Percentiles rank a stretch among this genome's conserved stretches.
Evolutionary conservation across 1,140 invertebrate genomes (phyloP).

Genomic region (Papilio xuthus): DNA sequence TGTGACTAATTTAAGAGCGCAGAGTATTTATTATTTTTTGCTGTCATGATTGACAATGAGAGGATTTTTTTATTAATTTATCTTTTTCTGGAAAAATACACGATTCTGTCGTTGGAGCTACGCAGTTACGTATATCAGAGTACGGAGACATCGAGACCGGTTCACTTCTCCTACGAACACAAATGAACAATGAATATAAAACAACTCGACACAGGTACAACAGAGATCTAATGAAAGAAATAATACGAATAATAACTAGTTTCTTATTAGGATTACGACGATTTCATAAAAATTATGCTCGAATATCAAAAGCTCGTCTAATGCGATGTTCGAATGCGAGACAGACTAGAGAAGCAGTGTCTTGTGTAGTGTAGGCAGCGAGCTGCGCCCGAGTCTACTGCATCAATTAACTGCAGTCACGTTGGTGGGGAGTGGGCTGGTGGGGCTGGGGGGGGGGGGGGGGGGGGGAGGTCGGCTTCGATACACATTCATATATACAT

Average conservation of each 20-base stretch:
- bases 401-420: constrained; percentile 72
- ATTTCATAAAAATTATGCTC: constrained; percentile 73
- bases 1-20: constrained; percentile 80
- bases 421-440: constrained; percentile 55
- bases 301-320: constrained; percentile 70
- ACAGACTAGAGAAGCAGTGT: constrained; percentile 79
- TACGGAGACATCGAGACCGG: constrained; percentile 64
- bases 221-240: constrained; percentile 80
- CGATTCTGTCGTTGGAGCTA: constrained; percentile 58
- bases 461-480: constrained; percentile 61
- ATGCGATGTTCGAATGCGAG: constrained; percentile 77
- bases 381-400: constrained; percentile 76
- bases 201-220: constrained; percentile 79
- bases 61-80: constrained; percentile 49
- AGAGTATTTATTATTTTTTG: constrained; percentile 77
- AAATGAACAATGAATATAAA: constrained; percentile 74
- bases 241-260: constrained; percentile 80
- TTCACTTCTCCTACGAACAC: constrained; percentile 53
- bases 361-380: constrained; percentile 69
- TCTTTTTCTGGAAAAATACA: constrained; percentile 53
- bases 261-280: constrained; percentile 76
- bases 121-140: constrained; percentile 59
- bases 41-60: constrained; percentile 60
- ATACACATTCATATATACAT: constrained; percentile 64
- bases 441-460: constrained; percentile 45